A percentile compares a stretch with the other conserved stretches of the same genome.
Evolutionary conservation across 2,113 vertebrate genomes (phyloP).

Genomic region (Ovis canadensis): DNA sequence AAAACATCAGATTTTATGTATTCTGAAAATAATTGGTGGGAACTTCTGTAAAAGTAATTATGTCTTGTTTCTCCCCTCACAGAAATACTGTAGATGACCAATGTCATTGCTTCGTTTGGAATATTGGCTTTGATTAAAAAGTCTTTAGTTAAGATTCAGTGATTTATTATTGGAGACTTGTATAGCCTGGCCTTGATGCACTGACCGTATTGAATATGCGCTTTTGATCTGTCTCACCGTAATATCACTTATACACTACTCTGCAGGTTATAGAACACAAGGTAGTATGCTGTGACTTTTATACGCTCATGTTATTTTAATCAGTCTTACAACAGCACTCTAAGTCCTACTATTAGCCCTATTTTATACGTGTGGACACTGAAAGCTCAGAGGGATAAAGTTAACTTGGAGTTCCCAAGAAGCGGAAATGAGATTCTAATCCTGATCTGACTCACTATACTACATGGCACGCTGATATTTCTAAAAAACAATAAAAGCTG

Average conservation of each 20-base stretch:
- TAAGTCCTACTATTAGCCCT: neutral
- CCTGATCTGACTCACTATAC: neutral
- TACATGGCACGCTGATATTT: neutral
- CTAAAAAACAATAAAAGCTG: neutral
- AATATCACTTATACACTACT: neutral
- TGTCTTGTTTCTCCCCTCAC: neutral
- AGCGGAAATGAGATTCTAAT: neutral
- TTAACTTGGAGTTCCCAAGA: neutral
- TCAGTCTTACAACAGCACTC: neutral
- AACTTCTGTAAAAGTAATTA: conserved; percentile 27
- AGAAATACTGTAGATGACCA: neutral
- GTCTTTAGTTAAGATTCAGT: neutral
- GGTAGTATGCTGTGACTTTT: neutral
- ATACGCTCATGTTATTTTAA: neutral
- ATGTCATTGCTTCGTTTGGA: neutral
- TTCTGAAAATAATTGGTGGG: conserved; percentile 38
- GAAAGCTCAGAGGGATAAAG: neutral
- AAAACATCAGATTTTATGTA: conserved; percentile 2
- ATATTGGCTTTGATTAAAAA: neutral
- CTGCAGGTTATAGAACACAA: neutral
- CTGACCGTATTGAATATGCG: accelerated
- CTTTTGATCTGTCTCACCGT: neutral
- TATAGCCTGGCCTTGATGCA: neutral
- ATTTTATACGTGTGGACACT: neutral
- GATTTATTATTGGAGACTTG: neutral